Conservation (phyloP, 2,797 vertebrate genomes). For the Choloepus didactylus region DNA sequence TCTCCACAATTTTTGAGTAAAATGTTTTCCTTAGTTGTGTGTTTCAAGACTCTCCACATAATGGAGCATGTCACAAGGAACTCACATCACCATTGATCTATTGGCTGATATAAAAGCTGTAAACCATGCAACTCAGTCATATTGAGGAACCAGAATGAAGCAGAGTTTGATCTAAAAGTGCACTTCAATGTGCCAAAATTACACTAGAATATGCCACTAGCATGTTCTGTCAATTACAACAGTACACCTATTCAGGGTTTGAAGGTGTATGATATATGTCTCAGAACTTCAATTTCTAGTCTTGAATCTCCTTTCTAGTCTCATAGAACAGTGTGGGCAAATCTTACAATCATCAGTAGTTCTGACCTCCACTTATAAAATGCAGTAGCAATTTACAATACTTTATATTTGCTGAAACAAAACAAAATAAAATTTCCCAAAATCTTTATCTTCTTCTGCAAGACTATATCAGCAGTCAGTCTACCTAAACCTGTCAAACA, state of each 20-base stretch:
- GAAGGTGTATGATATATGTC: not conserved
- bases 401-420: constrained; percentile 7
- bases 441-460: constrained; percentile 50
- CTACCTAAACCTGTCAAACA: constrained; percentile 65
- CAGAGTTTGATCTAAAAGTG: constrained; percentile 49
- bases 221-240: constrained; percentile 24
- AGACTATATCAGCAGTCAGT: not conserved
- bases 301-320: not conserved
- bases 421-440: not conserved
- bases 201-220: not conserved
- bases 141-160: constrained; percentile 45
- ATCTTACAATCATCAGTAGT: not conserved
- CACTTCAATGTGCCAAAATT: constrained; percentile 73
- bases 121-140: not conserved
- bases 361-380: not conserved
- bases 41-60: not conserved
- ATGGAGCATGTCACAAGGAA: not conserved
- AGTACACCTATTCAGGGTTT: not conserved
- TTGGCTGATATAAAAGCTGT: not conserved
- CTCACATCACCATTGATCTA: not conserved
- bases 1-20: not conserved
- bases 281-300: not conserved
- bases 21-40: not conserved
- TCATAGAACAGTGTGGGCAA: not conserved
- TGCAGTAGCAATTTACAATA: not conserved